Percentiles rank a stretch among this genome's conserved stretches.
These are phyloP conservation scores for Heterohyrax brucei DNA, from an alignment of 2,797 vertebrate genomes.

Conservation along the genomic window DNA sequence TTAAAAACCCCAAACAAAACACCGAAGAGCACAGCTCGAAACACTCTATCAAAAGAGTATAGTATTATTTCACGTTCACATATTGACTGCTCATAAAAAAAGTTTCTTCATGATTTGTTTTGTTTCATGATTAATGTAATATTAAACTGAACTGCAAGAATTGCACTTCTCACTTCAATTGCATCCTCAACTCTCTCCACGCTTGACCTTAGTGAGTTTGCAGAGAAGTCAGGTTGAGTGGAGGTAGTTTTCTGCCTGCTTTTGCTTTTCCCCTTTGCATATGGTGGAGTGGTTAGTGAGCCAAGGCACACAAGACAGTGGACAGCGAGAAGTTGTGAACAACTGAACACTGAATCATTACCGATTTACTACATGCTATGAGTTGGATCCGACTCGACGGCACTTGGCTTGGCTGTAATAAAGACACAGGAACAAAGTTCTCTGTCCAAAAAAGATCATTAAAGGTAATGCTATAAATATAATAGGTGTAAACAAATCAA, in stretches of 20 bases:
- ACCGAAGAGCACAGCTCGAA: not conserved
- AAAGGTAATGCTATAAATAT: not conserved
- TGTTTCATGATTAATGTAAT: constrained; percentile 53
- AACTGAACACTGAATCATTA: not conserved
- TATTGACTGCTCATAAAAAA: constrained; percentile 54
- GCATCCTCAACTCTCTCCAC: not conserved
- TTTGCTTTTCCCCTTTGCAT: not conserved
- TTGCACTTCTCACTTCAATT: not conserved
- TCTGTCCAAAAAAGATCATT: not conserved
- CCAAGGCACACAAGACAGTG: not conserved
- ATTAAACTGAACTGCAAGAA: constrained; percentile 32
- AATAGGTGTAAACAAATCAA: constrained; percentile 24
- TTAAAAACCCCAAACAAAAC: not conserved
- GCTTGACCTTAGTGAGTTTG: constrained; percentile 7
- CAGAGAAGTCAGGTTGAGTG: not conserved
- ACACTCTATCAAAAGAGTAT: not conserved
- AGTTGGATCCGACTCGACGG: too few relatives aligned
- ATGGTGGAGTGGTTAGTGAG: not conserved
- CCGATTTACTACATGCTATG: not conserved
- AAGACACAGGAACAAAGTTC: not conserved
- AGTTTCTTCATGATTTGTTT: constrained; percentile 36
- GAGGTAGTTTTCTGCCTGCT: not conserved
- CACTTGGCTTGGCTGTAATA: not conserved
- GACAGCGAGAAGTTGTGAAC: not conserved
- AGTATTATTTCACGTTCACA: constrained; percentile 59